A percentile compares a stretch with the other conserved stretches of the same genome.
phyloP scores from a whole-genome alignment of 2,113 vertebrate genomes.

The Hassar affinis region DNA sequence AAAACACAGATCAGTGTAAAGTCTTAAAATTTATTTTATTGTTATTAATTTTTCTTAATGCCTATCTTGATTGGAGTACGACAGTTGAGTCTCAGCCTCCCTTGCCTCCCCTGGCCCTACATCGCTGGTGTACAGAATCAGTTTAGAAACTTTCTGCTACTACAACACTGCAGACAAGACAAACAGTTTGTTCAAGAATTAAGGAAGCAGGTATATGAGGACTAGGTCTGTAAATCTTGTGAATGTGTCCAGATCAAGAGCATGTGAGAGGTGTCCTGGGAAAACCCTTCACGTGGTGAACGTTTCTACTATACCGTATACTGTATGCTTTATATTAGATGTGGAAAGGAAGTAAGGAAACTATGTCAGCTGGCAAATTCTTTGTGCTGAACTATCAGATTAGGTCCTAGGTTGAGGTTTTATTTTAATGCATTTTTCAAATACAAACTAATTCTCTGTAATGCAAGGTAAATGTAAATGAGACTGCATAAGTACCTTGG shows the following conservation, averaged over 20 bases:
- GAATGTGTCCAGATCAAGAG: neutral
- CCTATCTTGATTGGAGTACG: no score
- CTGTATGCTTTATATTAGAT: neutral
- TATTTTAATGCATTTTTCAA: neutral
- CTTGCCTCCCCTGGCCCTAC: no score
- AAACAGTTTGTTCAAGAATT: neutral
- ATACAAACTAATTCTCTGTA: neutral
- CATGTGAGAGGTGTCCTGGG: neutral
- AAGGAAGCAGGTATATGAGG: neutral
- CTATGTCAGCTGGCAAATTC: neutral
- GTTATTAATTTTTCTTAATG: no score
- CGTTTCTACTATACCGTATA: neutral
- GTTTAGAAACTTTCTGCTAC: neutral
- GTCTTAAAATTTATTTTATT: no score
- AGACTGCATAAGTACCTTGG: neutral
- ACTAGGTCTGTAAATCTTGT: neutral
- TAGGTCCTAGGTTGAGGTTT: neutral
- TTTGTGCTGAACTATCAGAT: neutral
- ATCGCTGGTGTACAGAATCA: neutral
- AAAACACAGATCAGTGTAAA: no score
- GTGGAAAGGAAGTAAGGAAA: neutral
- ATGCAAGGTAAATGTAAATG: neutral
- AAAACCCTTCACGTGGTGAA: neutral
- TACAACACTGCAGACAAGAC: neutral
- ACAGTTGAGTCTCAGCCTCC: no score